Base-by-base conservation (phyloP, 2,888 invertebrate genomes). In the Eupithecia centaureata region DNA sequence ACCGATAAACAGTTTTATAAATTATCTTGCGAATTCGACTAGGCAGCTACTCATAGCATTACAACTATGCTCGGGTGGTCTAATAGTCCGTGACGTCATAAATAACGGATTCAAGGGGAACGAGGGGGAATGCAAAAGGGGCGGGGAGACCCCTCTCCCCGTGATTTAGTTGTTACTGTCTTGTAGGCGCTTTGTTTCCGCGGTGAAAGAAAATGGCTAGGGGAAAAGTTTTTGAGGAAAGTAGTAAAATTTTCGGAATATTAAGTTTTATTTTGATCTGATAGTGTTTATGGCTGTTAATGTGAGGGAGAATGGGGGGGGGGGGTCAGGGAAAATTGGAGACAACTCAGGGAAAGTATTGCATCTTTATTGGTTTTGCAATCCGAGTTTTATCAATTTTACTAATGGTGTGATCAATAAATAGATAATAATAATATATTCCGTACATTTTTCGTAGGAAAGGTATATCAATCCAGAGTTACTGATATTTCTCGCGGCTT, bases 81-180 rank as follows among this genome's bases (percentile, higher is more conserved):
- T 83, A 82, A 83, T 82, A 82, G 75, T 67, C 82, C 80, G 72
- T 82, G 81, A 83, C 81, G 80, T 79, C 79, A 80, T 82, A 81
- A 57, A 57, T 57, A 57, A 32, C 30, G 62, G 72, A 59, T 61
- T 72, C 74, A 61, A 76, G 74, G 32, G 68, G 61, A 47, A 33
- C 32, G 0, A 47, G 3, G 22, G 42, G 47, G 47, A 22, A 12
- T 47, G 47, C 22, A 47, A 12, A 22, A 10, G 12, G 47, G 7
- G 18, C 3, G 47, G 47, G 18, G 47, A 47, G 22, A 38, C n/a
- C 8, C 18, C 8, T 47, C n/a, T n/a, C n/a, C n/a, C 42, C 25
- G 73, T 72, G 73, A 73, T 73, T 73, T 73, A 73, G 73, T 30
- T 54, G 60, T 35, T 58, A 57, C 61, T 67, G 65, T 66, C 68